Conservation (phyloP, 2,113 vertebrate genomes). For the Plecotus auritus region DNA sequence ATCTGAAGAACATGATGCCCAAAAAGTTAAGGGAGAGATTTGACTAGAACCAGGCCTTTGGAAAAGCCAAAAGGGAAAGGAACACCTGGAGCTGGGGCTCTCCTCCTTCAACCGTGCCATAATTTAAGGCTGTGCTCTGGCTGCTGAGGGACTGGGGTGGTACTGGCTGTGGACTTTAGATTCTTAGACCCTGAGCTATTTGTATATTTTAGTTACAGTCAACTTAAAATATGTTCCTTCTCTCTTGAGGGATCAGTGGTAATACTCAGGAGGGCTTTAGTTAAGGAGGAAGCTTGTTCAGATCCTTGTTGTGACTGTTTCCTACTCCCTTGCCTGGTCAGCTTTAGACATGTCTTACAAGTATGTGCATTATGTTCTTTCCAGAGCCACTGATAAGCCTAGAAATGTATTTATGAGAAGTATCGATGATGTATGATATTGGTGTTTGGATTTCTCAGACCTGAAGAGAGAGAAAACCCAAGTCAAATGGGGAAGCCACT, state of each 20-base stretch:
- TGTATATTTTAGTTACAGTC: not conserved
- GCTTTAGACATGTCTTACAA: not conserved
- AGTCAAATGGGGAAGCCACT: not conserved
- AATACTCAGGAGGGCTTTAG: not conserved
- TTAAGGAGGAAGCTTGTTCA: not conserved
- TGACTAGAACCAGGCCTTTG: not conserved
- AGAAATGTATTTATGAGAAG: not conserved
- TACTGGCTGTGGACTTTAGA: not conserved
- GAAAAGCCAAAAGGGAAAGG: not conserved
- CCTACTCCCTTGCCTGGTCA: not conserved
- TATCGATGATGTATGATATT: not conserved
- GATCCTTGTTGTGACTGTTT: not conserved
- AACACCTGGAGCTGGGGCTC: too few relatives aligned
- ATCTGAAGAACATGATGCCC: not conserved
- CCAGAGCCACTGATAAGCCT: not conserved
- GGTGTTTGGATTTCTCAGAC: not conserved
- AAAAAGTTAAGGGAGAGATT: not conserved
- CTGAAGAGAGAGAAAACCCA: not conserved
- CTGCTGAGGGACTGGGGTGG: not conserved
- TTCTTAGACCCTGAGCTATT: not conserved
- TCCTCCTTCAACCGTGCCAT: not conserved
- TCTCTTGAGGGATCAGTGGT: not conserved
- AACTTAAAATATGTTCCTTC: not conserved
- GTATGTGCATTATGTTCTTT: not conserved
- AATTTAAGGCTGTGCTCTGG: too few relatives aligned